Percentiles rank a stretch among this genome's conserved stretches.
Conservation (phyloP, 2,113 vertebrate species). For the Polypterus senegalus region DNA sequence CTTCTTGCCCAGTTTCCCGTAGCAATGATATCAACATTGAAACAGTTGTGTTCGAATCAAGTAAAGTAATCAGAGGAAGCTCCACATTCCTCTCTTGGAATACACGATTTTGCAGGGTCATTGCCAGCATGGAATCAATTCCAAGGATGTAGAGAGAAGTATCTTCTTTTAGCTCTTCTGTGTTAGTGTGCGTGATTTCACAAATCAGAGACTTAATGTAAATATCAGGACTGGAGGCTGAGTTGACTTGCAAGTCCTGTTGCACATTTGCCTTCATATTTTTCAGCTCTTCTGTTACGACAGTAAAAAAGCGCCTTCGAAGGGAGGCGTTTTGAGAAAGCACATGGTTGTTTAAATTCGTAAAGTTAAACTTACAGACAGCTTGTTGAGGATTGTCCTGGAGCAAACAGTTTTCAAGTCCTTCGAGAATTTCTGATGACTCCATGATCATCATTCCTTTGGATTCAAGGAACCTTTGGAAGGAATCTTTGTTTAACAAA, state of each 20-base stretch:
- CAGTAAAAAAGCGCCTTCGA: slow-evolving; percentile 38
- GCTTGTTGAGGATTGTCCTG: slow-evolving; percentile 56
- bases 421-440: slow-evolving; percentile 49
- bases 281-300: slow-evolving; percentile 38
- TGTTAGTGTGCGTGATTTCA: slow-evolving; percentile 40
- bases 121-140: slow-evolving; percentile 66
- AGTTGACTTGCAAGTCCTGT: slow-evolving; percentile 9
- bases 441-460: slow-evolving; percentile 62
- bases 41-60: slow-evolving; percentile 59
- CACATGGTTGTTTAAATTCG: slow-evolving; percentile 33
- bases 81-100: slow-evolving; percentile 54
- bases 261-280: slow-evolving; percentile 10
- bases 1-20: slow-evolving; percentile 22
- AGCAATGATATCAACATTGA: slow-evolving; percentile 40
- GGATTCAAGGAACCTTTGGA: slow-evolving; percentile 51
- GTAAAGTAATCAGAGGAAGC: slow-evolving; percentile 52
- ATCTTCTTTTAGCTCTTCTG: slow-evolving; percentile 46
- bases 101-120: slow-evolving; percentile 55
- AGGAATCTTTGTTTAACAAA: slow-evolving; percentile 47
- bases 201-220: slow-evolving; percentile 44
- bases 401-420: slow-evolving; percentile 49
- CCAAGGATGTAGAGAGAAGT: slow-evolving; percentile 46
- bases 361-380: slow-evolving; percentile 58
- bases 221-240: slow-evolving; percentile 30
- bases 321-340: slow-evolving; percentile 43